These are phyloP conservation scores for Deilephila elpenor DNA, from an alignment of 2,888 invertebrate species.

Conservation along the genomic window DNA sequence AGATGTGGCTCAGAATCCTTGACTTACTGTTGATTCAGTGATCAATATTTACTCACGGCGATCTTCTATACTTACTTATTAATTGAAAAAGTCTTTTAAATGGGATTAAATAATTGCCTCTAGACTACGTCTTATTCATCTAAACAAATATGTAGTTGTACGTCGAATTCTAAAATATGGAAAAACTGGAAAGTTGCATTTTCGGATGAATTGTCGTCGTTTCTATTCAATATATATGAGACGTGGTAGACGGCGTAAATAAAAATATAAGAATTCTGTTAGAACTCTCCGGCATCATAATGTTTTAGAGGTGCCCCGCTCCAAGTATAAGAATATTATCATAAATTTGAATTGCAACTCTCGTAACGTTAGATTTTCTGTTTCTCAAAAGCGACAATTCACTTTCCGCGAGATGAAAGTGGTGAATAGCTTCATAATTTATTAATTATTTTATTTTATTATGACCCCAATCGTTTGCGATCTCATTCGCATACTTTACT, in stretches of 20 bases:
- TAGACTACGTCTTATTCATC: too few species aligned
- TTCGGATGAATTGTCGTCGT: slow-evolving; percentile 13
- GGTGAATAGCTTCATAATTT: neutral
- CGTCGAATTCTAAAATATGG: neutral
- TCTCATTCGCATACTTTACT: neutral
- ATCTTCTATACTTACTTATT: too few species aligned
- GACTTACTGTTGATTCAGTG: too few species aligned
- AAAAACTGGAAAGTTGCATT: slow-evolving; percentile 9
- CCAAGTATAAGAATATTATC: slow-evolving; percentile 37
- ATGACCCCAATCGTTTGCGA: neutral
- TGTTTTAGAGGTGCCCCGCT: slow-evolving; percentile 25
- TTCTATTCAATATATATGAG: slow-evolving; percentile 15
- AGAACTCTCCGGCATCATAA: slow-evolving; percentile 27
- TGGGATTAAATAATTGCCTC: too few species aligned
- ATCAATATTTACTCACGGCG: too few species aligned
- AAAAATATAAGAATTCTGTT: slow-evolving; percentile 7
- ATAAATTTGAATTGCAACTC: slow-evolving; percentile 43
- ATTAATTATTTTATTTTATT: neutral
- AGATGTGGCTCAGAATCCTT: too few species aligned
- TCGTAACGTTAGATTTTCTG: slow-evolving; percentile 38
- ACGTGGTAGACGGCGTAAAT: slow-evolving; percentile 5
- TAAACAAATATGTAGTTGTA: neutral
- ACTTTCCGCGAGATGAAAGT: neutral
- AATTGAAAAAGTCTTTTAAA: too few species aligned
- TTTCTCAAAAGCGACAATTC: neutral